These are phyloP conservation scores for Melospiza melodia DNA, from an alignment of 2,113 vertebrate species.

Conservation along the genomic window DNA sequence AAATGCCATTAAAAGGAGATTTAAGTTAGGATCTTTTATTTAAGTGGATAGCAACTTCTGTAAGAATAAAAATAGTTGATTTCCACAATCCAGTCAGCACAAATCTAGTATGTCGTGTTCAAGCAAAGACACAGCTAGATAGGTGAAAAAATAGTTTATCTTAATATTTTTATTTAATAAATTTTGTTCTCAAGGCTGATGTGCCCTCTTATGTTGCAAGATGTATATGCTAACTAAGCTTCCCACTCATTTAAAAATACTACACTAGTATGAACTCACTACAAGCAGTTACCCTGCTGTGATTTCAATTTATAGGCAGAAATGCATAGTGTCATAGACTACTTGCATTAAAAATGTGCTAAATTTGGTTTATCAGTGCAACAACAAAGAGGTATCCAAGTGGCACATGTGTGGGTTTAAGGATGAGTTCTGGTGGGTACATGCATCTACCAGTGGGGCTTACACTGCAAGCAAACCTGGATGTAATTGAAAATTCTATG, in stretches of 20 bases:
- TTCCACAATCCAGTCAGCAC: neutral
- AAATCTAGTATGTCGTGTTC: neutral
- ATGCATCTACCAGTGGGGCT: neutral
- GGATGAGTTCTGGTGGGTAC: neutral
- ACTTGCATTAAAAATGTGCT: neutral
- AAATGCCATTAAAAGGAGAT: neutral
- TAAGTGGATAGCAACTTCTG: neutral
- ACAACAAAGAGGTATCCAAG: neutral
- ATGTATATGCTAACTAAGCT: neutral
- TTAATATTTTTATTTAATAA: neutral
- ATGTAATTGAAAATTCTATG: neutral
- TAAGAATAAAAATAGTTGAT: neutral
- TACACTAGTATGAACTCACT: neutral
- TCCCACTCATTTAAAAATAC: neutral
- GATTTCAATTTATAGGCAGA: neutral
- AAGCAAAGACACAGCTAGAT: neutral
- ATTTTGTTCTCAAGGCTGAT: neutral
- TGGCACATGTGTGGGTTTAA: neutral
- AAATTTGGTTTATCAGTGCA: neutral
- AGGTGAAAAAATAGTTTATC: neutral
- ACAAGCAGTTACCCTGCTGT: neutral
- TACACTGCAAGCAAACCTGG: neutral
- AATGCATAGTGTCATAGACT: neutral
- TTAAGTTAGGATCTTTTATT: neutral
- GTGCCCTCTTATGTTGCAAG: neutral